Base-by-base conservation (phyloP, 2,797 vertebrate genomes). In the Semotilus atromaculatus region DNA sequence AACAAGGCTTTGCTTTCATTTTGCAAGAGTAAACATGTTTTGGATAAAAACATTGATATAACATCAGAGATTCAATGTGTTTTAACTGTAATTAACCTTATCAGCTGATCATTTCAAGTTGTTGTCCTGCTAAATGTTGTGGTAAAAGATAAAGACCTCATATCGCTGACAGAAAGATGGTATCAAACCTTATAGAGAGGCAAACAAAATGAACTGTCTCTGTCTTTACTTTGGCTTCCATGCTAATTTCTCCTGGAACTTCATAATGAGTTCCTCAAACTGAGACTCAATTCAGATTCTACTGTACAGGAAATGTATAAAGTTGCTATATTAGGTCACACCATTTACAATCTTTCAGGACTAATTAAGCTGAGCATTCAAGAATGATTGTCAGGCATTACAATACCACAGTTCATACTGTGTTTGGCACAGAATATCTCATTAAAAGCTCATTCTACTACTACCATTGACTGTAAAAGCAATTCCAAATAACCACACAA, bases 361-460 rank as follows among this genome's bases (percentile, higher is more conserved):
- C 31, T 68, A 60, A 81, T 38, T 21, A 31, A 40, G 51, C n/a
- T 43, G n/a, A 38, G 19, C n/a, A 71, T 72, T 72, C 19, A 71
- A 26, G 6, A 74, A 53, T 66, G 29, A 82, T 66, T 72, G 58
- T 48, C 58, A 21, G 31, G 31, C 58, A 51, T 51, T 66, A 82
- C 18, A 83, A 34, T 29, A 51, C 29, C 58, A 82, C 31, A 26
- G 31, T 51, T 38, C 64, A 74, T 51, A 7, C 40, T 51, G 7
- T 40, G 82, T 48, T 78, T 74, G 34, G 74, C 73, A 76, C 75
- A 55, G 13, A 83, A 72, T 34, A 66, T 66, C 70, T 58, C 8
- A 80, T 26, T 74, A 60, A 82, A 48, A 51, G 53, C 64, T 43
- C 26, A 74, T 72, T 45, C 36, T 40, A 29, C 43, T 80, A 18